A percentile compares a stretch with the other conserved stretches of the same genome.
Evolutionary conservation across 1,140 invertebrate species (phyloP).

Genomic region (Brachionus manjavacas): DNA sequence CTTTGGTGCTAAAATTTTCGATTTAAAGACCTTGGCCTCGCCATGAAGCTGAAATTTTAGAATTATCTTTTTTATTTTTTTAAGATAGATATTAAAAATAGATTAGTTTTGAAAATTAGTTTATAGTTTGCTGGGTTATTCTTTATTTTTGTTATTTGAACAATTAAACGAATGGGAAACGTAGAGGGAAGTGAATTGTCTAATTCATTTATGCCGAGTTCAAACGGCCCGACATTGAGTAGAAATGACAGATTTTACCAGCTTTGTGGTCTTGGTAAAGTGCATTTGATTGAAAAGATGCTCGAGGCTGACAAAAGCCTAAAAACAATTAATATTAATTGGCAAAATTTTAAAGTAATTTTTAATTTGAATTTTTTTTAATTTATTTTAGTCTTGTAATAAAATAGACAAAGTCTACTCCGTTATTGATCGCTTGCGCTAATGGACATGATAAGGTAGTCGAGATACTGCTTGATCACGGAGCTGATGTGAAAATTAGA

Average conservation of each 20-base stretch:
- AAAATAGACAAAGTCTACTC: slow-evolving; percentile 23
- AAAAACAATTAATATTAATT: slow-evolving; percentile 42
- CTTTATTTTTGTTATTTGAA: neutral
- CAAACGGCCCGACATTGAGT: slow-evolving; percentile 1
- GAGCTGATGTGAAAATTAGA: slow-evolving; percentile 32
- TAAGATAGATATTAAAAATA: slow-evolving; percentile 27
- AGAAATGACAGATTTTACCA: slow-evolving; percentile 43
- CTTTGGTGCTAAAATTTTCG: neutral
- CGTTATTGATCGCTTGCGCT: slow-evolving; percentile 34
- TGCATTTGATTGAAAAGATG: slow-evolving; percentile 43
- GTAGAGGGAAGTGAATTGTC: slow-evolving; percentile 8
- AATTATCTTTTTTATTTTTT: neutral
- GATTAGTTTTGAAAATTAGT: slow-evolving; percentile 20
- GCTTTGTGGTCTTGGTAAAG: slow-evolving; percentile 40
- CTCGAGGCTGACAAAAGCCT: slow-evolving; percentile 1
- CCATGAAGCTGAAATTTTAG: neutral
- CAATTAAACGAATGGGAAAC: slow-evolving; percentile 13
- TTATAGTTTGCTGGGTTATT: neutral
- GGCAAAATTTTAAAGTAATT: slow-evolving; percentile 41
- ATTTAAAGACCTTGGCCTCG: neutral
- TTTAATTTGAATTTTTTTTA: too few relatives aligned
- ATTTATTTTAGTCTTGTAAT: too few relatives aligned
- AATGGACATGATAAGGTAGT: slow-evolving; percentile 43
- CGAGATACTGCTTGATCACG: slow-evolving; percentile 17
- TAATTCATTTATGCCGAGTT: slow-evolving; percentile 5